These are phyloP conservation scores for Gymnoscopelus microlampas DNA, from an alignment of 2,797 vertebrate genomes.

Conservation along the genomic window DNA sequence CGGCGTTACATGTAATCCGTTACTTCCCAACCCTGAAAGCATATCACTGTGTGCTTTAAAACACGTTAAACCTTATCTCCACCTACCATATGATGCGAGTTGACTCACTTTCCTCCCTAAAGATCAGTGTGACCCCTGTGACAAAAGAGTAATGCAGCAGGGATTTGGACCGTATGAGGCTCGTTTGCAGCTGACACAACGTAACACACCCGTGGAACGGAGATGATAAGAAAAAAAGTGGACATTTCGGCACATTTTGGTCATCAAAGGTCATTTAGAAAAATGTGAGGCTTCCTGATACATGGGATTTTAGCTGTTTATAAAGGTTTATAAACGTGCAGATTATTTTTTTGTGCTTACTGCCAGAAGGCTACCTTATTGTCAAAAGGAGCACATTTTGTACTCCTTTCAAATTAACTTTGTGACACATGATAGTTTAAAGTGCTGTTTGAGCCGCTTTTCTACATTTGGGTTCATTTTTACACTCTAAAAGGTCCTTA, in stretches of 20 bases:
- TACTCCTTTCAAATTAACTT: background rate
- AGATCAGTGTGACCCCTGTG: background rate
- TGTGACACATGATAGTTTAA: no score
- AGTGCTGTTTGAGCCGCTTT: no score
- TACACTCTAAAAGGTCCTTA: no score
- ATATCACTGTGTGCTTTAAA: no score
- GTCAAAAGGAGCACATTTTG: constrained; percentile 22
- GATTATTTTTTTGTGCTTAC: constrained; percentile 20
- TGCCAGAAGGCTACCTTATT: constrained; percentile 17
- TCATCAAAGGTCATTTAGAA: constrained; percentile 19
- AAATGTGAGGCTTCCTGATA: constrained; percentile 23
- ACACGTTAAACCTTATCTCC: background rate
- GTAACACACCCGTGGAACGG: constrained; percentile 16
- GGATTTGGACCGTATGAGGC: background rate
- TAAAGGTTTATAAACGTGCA: constrained; percentile 28
- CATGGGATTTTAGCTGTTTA: constrained; percentile 33
- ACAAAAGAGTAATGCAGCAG: constrained; percentile 13
- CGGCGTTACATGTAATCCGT: no score
- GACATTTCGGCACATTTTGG: constrained; percentile 19
- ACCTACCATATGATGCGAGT: constrained; percentile 8
- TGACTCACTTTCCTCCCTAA: no score
- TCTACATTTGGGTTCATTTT: no score
- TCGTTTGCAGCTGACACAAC: constrained; percentile 23
- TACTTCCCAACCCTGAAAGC: no score
- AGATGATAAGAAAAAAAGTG: background rate